Evolutionary conservation across 1,140 invertebrate genomes (phyloP).

Genomic region (Pinna nobilis): DNA sequence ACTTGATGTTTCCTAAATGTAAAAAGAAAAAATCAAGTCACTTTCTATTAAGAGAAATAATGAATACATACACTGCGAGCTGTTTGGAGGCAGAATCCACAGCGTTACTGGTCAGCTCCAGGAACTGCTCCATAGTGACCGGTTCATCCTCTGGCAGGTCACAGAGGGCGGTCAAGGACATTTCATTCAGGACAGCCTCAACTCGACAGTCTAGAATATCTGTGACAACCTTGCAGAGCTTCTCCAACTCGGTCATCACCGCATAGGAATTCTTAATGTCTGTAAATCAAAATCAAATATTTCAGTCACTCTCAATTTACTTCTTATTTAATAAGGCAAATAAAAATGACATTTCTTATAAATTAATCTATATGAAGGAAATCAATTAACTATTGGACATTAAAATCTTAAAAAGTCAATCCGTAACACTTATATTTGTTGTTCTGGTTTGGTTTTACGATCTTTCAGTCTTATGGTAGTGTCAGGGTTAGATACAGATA

Average conservation of each 20-base stretch:
- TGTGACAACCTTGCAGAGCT: constrained; percentile 79
- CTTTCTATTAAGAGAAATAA: background rate
- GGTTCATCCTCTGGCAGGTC: constrained; percentile 85
- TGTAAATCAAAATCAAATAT: constrained; percentile 37
- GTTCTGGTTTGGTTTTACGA: too few species aligned
- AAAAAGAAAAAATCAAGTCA: background rate
- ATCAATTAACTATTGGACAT: too few species aligned
- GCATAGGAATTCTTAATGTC: constrained; percentile 67
- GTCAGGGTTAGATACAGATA: too few species aligned
- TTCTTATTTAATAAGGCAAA: background rate
- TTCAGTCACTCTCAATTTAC: background rate
- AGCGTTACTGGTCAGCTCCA: constrained; percentile 81
- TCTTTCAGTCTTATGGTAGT: too few species aligned
- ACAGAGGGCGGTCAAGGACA: constrained; percentile 88
- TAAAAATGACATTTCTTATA: background rate
- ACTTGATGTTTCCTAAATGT: too few species aligned
- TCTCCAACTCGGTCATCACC: constrained; percentile 67
- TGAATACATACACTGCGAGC: constrained; percentile 57
- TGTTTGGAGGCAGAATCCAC: constrained; percentile 63
- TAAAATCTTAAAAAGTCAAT: too few species aligned
- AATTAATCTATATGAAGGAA: too few species aligned
- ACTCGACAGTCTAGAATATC: constrained; percentile 94
- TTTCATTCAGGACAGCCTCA: constrained; percentile 88
- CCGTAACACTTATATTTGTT: too few species aligned
- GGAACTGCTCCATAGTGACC: constrained; percentile 90